phyloP scores from a whole-genome alignment of 2,113 vertebrate genomes.

The Alligator sinensis region DNA sequence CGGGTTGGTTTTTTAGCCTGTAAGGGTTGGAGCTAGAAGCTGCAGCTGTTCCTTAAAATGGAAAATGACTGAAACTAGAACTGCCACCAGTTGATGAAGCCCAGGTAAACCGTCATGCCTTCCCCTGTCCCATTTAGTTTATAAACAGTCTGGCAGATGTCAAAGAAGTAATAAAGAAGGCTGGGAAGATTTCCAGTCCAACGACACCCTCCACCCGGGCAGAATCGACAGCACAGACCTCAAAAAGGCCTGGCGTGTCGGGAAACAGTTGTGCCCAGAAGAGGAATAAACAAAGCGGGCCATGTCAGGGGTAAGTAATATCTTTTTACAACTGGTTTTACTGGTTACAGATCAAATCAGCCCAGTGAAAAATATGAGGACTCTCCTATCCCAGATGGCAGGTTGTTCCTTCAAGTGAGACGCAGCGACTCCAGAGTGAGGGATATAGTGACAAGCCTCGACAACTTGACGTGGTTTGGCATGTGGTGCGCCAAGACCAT shows the following conservation, averaged over 20 bases:
- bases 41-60: neutral
- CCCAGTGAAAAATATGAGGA: neutral
- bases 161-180: neutral
- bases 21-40: neutral
- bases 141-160: neutral
- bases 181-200: neutral
- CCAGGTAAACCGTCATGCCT: neutral
- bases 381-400: neutral
- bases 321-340: neutral
- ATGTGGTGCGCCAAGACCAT: neutral
- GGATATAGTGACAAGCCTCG: neutral
- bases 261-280: neutral
- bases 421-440: neutral
- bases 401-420: neutral
- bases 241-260: neutral
- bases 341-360: neutral
- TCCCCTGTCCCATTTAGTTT: neutral
- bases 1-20: neutral
- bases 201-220: neutral
- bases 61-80: neutral
- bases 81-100: neutral
- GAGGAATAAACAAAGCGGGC: neutral
- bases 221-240: neutral
- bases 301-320: conserved; percentile 35
- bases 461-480: neutral